phyloP scores from a whole-genome alignment of 2,113 vertebrate species.

The Phylloscopus trochilus region DNA sequence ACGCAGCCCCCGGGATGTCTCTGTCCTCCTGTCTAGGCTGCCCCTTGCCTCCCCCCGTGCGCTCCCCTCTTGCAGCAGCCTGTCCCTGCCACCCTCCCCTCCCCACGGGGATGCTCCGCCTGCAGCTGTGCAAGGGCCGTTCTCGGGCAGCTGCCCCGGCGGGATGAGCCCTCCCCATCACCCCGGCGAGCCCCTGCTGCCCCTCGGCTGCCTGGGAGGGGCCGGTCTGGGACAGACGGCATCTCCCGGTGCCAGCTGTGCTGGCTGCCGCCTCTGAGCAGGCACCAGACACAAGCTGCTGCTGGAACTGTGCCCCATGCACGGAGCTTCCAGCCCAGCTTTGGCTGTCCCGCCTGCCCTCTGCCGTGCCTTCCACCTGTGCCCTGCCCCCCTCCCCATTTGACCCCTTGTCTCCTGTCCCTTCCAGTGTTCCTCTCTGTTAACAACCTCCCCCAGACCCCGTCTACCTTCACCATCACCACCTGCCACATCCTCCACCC shows the following conservation, averaged over 20 bases:
- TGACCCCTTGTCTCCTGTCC: constrained; percentile 62
- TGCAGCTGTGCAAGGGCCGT: rapidly evolving
- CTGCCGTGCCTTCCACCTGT: not conserved
- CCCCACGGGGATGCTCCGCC: not conserved
- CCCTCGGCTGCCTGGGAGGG: not conserved
- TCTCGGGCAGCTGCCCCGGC: not conserved
- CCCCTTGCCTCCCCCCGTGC: rapidly evolving
- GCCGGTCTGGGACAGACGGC: not conserved
- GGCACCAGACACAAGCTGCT: rapidly evolving
- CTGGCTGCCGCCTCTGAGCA: not conserved
- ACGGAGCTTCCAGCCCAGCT: not conserved
- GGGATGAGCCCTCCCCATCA: rapidly evolving
- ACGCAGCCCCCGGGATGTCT: rapidly evolving
- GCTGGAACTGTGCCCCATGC: not conserved
- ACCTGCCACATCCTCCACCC: constrained; percentile 81
- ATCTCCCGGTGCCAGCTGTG: not conserved
- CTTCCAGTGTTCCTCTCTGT: constrained; percentile 78
- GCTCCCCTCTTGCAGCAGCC: not conserved
- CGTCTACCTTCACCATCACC: constrained; percentile 81
- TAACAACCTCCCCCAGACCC: constrained; percentile 80
- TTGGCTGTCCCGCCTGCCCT: not conserved
- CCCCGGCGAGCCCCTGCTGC: rapidly evolving
- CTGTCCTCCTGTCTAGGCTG: not conserved
- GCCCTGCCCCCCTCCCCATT: not conserved
- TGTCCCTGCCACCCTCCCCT: rapidly evolving